These are phyloP conservation scores for Caenorhabditis inopinata DNA, from an alignment of 1,140 invertebrate species.

Conservation along the genomic window DNA sequence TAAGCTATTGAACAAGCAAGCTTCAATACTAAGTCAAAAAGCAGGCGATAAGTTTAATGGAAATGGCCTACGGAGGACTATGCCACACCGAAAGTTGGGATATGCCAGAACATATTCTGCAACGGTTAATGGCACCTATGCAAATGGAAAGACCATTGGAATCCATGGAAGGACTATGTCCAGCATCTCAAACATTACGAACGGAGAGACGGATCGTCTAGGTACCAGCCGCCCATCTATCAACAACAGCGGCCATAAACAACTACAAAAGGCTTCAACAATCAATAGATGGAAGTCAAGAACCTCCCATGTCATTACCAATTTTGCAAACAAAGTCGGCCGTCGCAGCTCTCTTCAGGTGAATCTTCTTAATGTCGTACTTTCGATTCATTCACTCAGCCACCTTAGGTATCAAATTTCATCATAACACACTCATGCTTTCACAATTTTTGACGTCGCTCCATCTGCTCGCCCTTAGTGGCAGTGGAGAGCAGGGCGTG, in stretches of 20 bases:
- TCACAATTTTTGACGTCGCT: conserved; percentile 14
- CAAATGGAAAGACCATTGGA: conserved; percentile 12
- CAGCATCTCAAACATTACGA: not conserved
- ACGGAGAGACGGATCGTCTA: not conserved
- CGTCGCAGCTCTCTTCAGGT: conserved; percentile 41
- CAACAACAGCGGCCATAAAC: not conserved
- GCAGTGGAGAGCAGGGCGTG: not conserved
- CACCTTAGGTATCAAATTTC: not conserved
- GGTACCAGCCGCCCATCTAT: conserved; percentile 16
- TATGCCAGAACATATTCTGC: conserved; percentile 40
- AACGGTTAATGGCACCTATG: not conserved
- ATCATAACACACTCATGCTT: not conserved
- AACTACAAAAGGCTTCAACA: conserved; percentile 10
- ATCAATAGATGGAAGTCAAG: conserved; percentile 29
- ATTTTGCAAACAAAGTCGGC: conserved; percentile 31
- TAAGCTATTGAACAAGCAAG: conserved; percentile 73
- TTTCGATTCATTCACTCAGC: not conserved
- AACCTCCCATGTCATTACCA: conserved; percentile 32
- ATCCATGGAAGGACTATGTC: not conserved
- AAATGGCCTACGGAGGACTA: conserved; percentile 56
- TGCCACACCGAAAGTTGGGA: conserved; percentile 56
- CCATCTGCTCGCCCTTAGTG: not conserved
- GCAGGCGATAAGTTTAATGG: conserved; percentile 47
- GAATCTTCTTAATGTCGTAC: conserved; percentile 33
- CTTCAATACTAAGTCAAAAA: conserved; percentile 56